Base-by-base conservation (phyloP, 1,140 invertebrate genomes). In the Lordiphosa mommai region DNA sequence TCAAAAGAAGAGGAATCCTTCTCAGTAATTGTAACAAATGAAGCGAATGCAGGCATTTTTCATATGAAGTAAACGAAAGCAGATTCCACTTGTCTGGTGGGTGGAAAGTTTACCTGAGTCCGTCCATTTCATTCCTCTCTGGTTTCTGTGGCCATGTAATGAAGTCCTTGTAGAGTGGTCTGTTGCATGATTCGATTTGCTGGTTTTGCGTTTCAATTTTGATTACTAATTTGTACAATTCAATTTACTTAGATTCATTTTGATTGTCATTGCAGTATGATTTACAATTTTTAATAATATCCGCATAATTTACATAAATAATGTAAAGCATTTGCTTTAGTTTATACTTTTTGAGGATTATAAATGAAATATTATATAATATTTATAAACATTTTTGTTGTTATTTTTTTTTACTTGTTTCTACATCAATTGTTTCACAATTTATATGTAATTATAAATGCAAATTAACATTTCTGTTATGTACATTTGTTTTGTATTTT, bases 1-100 rank as follows among this genome's bases (percentile, higher is more conserved):
- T 68, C 46, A 58, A 52, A 53, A 7, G 10, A 48, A 9, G 13
- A 16, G 38, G 23, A 30, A 14, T 34, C 38, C 29, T 32, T 10
- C 7, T 14, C 33, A 51, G 57, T 70, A 71, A 71, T 71, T 71
- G 67, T 53, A 67, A 61, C 67, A 71, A 71, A 71, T 71, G 67
- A 71, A 71, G 41, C 67, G 48, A 65, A 29, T 60, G 13, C 49
- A 20, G 34, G 44, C 44, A 49, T 48, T 49, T 55, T 51, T 64
- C 41, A 59, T 59, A 51, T 58, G 55, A 40, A 52, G 48, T 4
- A 7, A 51, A 29, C 13, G 13, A 49, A 46, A 48, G 36, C 41
- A 34, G 16, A 20, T 14, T 20, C 8, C 27, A 9, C 9, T 3
- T 14, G 7, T 34, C 20, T 46, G 30, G 27, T 23, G 40, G 40